Evolutionary conservation across 2,797 vertebrate genomes (phyloP).

Genomic region (Sebastes glaucus): DNA sequence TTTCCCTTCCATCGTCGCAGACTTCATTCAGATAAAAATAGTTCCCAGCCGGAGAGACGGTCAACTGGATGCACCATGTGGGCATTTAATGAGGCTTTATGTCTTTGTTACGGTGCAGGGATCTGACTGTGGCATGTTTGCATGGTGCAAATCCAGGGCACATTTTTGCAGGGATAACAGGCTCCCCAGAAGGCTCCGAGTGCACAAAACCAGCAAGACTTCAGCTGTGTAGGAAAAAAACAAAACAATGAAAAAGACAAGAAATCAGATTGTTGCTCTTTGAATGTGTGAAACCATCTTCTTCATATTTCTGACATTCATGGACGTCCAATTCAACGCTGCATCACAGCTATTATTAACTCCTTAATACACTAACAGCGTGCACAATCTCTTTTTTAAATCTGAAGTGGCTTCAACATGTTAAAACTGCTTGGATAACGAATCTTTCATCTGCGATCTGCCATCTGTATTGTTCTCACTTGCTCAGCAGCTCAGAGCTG

Average conservation of each 20-base stretch:
- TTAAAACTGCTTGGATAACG: neutral
- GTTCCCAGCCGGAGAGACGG: neutral
- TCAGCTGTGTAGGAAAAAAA: neutral
- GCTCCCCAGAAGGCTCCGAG: neutral
- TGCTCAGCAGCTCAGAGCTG: neutral
- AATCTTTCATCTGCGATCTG: neutral
- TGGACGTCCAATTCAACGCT: neutral
- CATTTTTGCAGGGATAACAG: conserved; percentile 29
- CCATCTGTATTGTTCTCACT: conserved; percentile 37
- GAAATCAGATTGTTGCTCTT: neutral
- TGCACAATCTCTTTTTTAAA: neutral
- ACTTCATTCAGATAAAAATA: conserved; percentile 10
- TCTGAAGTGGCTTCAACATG: neutral
- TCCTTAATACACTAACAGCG: neutral
- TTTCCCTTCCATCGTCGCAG: neutral
- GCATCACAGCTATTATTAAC: neutral
- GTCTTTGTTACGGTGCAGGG: conserved; percentile 26
- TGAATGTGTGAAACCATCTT: neutral
- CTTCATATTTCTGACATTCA: neutral
- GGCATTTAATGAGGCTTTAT: conserved; percentile 46
- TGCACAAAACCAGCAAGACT: neutral
- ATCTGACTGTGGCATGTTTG: conserved; percentile 4
- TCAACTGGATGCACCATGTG: conserved; percentile 11
- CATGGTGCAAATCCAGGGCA: neutral
- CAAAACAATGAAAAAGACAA: neutral